Percentiles rank a stretch among this genome's conserved stretches.
Evolutionary conservation across 2,797 vertebrate species (phyloP).

Genomic region (Poeciliopsis turneri): DNA sequence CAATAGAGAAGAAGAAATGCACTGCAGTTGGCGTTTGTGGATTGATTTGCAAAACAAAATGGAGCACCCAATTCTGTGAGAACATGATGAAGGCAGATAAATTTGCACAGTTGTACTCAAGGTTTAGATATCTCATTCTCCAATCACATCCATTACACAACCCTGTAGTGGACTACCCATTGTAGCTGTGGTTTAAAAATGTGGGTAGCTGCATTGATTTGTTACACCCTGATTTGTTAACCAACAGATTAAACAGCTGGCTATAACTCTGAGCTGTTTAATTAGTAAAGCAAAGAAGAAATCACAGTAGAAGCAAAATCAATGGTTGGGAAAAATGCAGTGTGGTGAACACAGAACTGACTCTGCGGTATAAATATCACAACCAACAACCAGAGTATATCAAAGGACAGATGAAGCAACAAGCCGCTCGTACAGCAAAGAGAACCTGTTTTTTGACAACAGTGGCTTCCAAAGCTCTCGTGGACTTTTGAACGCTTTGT

Average conservation of each 20-base stretch:
- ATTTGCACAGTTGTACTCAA: constrained; percentile 53
- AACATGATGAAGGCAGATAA: constrained; percentile 59
- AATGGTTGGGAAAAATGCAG: constrained; percentile 57
- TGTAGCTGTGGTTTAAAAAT: constrained; percentile 43
- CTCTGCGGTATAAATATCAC: constrained; percentile 24
- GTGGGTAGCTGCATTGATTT: constrained; percentile 67
- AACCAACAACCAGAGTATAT: constrained; percentile 5
- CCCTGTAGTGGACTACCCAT: constrained; percentile 30
- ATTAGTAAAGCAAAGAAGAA: constrained; percentile 73
- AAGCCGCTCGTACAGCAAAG: constrained; percentile 13
- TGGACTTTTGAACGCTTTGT: background rate
- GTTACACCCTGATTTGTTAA: constrained; percentile 58
- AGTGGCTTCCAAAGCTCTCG: background rate
- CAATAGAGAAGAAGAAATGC: constrained; percentile 57
- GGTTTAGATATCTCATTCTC: constrained; percentile 31
- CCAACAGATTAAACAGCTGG: constrained; percentile 60
- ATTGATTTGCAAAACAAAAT: constrained; percentile 46
- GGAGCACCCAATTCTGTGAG: constrained; percentile 55
- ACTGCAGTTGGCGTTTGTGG: constrained; percentile 49
- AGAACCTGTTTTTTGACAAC: background rate
- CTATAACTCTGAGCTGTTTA: constrained; percentile 62
- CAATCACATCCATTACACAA: constrained; percentile 43
- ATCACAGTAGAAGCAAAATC: constrained; percentile 69
- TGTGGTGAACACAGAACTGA: constrained; percentile 17
- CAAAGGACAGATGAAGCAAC: constrained; percentile 23